Evolutionary conservation across 2,797 vertebrate species (phyloP), one percentile per base, ranked within the genome.

Genomic region (Liparis tanakae): DNA sequence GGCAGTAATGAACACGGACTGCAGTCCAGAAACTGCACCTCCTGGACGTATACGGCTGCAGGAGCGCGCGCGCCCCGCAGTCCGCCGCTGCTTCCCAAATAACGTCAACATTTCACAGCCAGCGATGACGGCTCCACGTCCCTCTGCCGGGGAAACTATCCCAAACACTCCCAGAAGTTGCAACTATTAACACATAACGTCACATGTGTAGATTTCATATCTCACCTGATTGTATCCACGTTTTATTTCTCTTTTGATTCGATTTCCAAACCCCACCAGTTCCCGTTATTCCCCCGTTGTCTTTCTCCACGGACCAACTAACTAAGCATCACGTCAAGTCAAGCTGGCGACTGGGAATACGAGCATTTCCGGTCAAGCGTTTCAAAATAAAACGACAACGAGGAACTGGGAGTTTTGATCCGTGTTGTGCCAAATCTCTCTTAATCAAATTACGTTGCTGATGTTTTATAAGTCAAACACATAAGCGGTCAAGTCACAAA

Each of bases 201-300:
- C 6, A 46, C 6, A 44, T 0, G 2, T 3, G 41, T 4, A 4
- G 37, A 22, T 7, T 10, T 12, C 6, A 1, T 10, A 1, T 36
- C 5, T 72, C 70, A 92, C 89, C 87, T 69, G 34, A 41, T 74
- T 1, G 30, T 33, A 2, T 8, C 44, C 12, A 10, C 51, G 15
- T 46, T 18, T 41, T 41, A 1, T 41, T 41, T 0, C 0, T n/a
- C 36, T 66, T 72, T 65, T 37, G 37, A 68, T 78, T 75, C 59
- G 67, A 80, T 85, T 73, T 79, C 85, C 76, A 74, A 74, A 51
- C 46, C 50, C n/a, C 56, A 13, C 17, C 59, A 17, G 75, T 53
- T 89, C 79, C 89, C 87, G 89, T 91, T 92, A 89, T 61, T 81
- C 72, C 64, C 65, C 36, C 76, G 70, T 50, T 20, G 33, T 44